phyloP scores from a whole-genome alignment of 2,888 invertebrate genomes.

The Aelia acuminata region DNA sequence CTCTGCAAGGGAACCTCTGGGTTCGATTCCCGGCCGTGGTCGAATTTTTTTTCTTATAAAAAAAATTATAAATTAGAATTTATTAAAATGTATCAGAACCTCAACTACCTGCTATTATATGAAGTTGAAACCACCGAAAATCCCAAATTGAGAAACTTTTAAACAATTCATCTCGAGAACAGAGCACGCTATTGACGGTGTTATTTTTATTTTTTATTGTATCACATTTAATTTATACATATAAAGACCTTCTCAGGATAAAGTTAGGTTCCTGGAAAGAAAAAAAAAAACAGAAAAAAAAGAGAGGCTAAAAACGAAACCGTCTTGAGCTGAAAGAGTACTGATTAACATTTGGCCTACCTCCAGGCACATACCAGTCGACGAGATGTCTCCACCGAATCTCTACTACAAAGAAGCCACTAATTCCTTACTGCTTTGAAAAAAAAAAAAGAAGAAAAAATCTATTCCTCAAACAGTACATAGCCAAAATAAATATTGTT shows the following conservation, averaged over 20 bases:
- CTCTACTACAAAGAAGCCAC: neutral
- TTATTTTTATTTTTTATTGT: neutral
- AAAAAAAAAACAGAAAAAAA: neutral
- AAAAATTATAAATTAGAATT: no score
- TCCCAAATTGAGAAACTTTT: neutral
- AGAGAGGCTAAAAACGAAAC: conserved; percentile 28
- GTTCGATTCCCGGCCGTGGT: no score
- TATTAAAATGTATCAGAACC: neutral
- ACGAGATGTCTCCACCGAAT: conserved; percentile 10
- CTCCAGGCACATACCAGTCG: conserved; percentile 30
- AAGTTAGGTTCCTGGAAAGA: neutral
- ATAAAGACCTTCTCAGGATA: neutral
- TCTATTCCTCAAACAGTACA: neutral
- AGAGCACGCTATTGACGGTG: neutral
- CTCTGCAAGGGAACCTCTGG: no score
- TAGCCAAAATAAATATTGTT: neutral
- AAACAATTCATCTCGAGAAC: neutral
- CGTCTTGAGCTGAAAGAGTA: neutral
- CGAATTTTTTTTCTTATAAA: no score
- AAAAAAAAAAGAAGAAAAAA: no score
- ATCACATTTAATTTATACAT: neutral
- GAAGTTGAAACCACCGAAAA: neutral
- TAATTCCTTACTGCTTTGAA: neutral
- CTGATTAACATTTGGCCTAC: conserved; percentile 25
- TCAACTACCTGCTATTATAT: neutral